These are phyloP conservation scores for Kryphioiulus occultus DNA, from an alignment of 2,888 invertebrate species.

Conservation along the genomic window DNA sequence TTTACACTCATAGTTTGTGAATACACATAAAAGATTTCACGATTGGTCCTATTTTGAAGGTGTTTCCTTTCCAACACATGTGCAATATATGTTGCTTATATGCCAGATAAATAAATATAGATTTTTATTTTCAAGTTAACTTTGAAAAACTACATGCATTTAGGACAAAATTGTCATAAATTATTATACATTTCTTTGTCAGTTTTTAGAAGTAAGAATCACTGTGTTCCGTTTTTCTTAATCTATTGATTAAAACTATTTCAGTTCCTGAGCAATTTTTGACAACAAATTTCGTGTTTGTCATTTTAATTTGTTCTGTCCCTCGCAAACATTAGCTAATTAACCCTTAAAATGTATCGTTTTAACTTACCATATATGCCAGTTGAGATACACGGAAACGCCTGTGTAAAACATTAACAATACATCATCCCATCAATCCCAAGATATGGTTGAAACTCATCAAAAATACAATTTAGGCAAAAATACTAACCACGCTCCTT, in stretches of 20 bases:
- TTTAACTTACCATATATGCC: slow-evolving; percentile 76
- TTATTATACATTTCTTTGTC: slow-evolving; percentile 47
- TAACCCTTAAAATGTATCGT: neutral
- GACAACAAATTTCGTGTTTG: too few species aligned
- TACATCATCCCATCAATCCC: neutral
- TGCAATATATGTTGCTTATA: too few species aligned
- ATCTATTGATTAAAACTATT: too few species aligned
- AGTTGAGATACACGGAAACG: slow-evolving; percentile 90
- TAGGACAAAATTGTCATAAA: neutral
- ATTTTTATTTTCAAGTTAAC: neutral
- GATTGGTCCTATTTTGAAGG: too few species aligned
- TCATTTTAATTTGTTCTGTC: neutral
- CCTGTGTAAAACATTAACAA: slow-evolving; percentile 60
- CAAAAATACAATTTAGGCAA: slow-evolving; percentile 42
- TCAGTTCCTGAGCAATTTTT: neutral
- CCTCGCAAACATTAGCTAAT: neutral
- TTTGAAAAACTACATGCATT: neutral
- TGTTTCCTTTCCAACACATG: too few species aligned
- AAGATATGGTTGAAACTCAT: neutral
- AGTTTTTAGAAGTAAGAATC: neutral
- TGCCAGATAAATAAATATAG: too few species aligned
- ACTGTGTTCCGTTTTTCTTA: too few species aligned
- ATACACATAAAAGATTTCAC: too few species aligned
- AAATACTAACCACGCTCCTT: slow-evolving; percentile 69
- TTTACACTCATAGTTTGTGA: too few species aligned